These are phyloP conservation scores for Neodiprion pinetum DNA, from an alignment of 1,140 invertebrate species.

Conservation along the genomic window DNA sequence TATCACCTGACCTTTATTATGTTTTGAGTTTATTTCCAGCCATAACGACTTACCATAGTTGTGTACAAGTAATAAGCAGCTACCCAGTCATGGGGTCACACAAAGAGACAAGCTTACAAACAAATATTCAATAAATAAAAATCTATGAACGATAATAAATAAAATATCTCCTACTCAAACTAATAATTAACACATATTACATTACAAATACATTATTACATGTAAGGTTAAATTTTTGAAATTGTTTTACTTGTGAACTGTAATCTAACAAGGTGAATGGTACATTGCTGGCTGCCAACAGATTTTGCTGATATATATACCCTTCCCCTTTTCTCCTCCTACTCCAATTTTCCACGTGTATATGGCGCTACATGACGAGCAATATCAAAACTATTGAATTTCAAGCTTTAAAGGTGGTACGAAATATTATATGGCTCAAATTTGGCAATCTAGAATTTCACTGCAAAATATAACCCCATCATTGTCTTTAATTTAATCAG, in stretches of 20 bases:
- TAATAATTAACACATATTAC: constrained; percentile 18
- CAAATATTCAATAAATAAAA: constrained; percentile 27
- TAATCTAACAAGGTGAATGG: constrained; percentile 26
- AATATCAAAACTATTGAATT: neutral
- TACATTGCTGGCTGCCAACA: constrained; percentile 39
- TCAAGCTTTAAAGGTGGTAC: neutral
- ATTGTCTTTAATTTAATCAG: too few species aligned
- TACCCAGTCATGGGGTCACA: constrained; percentile 14
- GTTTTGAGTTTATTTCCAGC: constrained; percentile 31
- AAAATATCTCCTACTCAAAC: constrained; percentile 15
- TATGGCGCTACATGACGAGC: too few species aligned
- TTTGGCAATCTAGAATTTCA: neutral
- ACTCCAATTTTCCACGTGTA: neutral
- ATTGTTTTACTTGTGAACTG: neutral
- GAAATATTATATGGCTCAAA: neutral
- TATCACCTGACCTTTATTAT: constrained; percentile 23
- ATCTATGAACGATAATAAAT: constrained; percentile 2
- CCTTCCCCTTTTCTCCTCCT: neutral
- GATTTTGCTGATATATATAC: constrained; percentile 42
- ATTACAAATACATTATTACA: constrained; percentile 6
- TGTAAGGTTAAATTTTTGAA: constrained; percentile 1
- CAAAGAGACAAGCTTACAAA: constrained; percentile 21
- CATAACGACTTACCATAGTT: constrained; percentile 12
- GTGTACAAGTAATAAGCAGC: constrained; percentile 13
- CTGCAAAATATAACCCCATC: neutral